phyloP scores from a whole-genome alignment of 2,797 vertebrate genomes.

The Hypotaenidia philippensis region DNA sequence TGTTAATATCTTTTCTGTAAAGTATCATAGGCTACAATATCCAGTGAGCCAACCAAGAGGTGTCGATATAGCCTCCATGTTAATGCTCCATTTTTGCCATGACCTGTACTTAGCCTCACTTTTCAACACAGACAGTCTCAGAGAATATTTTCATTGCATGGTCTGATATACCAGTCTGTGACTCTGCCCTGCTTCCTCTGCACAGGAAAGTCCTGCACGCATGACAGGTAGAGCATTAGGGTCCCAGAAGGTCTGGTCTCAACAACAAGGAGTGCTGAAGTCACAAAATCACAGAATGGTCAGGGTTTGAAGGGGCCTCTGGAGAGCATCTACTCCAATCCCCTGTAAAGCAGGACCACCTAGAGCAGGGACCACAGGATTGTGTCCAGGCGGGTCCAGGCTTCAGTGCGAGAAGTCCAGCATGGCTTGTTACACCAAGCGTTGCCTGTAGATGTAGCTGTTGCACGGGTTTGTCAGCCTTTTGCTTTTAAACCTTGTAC shows the following conservation, averaged over 20 bases:
- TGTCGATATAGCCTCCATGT: neutral
- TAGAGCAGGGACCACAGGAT: too few species aligned
- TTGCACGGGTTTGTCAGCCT: constrained; percentile 25
- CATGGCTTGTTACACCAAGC: neutral
- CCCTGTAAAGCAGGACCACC: too few species aligned
- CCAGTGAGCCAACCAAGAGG: neutral
- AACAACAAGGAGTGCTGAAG: neutral
- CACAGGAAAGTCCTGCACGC: neutral
- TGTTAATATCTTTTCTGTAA: neutral
- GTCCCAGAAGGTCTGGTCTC: neutral
- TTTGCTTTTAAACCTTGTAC: neutral
- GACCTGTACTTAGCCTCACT: neutral
- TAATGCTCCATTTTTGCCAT: neutral
- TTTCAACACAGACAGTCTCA: neutral
- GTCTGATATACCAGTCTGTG: neutral
- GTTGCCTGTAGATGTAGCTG: constrained; percentile 72
- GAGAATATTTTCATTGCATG: neutral
- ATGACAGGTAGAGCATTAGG: neutral
- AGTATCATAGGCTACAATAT: neutral
- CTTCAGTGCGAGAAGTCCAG: neutral
- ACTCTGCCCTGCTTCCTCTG: neutral
- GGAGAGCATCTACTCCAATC: too few species aligned
- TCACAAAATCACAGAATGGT: too few species aligned
- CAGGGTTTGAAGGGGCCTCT: too few species aligned
- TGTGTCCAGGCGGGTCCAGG: too few species aligned